A percentile compares a stretch with the other conserved stretches of the same genome.
Evolutionary conservation across 2,797 vertebrate genomes (phyloP).

Genomic region (Chelmon rostratus): DNA sequence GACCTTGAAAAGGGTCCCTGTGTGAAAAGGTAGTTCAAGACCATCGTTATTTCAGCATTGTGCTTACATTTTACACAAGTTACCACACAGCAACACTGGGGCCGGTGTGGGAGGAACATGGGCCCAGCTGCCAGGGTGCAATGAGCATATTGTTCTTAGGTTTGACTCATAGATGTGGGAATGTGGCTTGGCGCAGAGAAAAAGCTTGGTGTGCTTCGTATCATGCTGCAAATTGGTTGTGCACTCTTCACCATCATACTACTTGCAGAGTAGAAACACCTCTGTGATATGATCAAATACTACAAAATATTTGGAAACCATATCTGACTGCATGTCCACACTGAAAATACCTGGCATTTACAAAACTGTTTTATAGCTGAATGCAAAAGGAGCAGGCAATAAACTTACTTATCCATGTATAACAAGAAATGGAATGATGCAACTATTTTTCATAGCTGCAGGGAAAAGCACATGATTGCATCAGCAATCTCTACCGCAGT

Average conservation of each 20-base stretch:
- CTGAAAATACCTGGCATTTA: not conserved
- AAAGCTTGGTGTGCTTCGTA: not conserved
- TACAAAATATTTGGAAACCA: not conserved
- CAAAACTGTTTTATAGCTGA: not conserved
- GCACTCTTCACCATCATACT: not conserved
- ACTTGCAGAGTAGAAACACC: not conserved
- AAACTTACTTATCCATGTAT: conserved; percentile 5
- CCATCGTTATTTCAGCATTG: not conserved
- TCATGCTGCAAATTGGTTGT: conserved; percentile 15
- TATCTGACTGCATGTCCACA: not conserved
- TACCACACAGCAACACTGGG: not conserved
- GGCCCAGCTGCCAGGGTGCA: not conserved
- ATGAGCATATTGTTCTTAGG: not conserved
- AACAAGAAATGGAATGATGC: not conserved
- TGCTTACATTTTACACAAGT: not conserved
- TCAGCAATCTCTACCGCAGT: not conserved
- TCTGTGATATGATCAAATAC: not conserved
- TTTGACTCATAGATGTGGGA: conserved; percentile 16
- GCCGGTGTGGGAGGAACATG: not conserved
- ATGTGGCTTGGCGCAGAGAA: not conserved
- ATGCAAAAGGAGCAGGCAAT: not conserved
- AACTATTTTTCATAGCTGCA: conserved; percentile 9
- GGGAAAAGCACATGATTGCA: conserved; percentile 15
- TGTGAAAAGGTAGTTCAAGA: not conserved
- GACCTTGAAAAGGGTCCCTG: not conserved